phyloP scores from a whole-genome alignment of 2,797 vertebrate species.

The Pantherophis vulpinus region DNA sequence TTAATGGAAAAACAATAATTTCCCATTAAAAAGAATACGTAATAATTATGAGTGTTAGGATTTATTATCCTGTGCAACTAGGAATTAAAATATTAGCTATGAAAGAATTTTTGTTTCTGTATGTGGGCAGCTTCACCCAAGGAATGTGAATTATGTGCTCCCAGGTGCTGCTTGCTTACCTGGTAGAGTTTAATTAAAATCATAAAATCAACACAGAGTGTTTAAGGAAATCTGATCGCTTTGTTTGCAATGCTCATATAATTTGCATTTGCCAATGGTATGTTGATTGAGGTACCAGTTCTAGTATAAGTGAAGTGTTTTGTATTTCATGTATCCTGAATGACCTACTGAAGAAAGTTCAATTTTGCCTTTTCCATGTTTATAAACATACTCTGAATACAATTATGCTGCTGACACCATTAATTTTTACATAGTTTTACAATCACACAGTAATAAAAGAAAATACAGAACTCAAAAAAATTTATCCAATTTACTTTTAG shows the following conservation, averaged over 20 bases:
- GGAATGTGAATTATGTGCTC: background rate
- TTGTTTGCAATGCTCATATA: background rate
- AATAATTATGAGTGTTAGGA: background rate
- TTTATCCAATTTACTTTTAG: background rate
- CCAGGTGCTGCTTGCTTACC: background rate
- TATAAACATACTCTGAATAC: slow-evolving; percentile 42
- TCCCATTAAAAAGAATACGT: background rate
- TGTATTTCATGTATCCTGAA: background rate
- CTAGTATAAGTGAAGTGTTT: background rate
- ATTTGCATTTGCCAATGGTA: background rate
- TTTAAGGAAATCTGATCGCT: background rate
- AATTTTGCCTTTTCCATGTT: slow-evolving; percentile 19
- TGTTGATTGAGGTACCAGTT: background rate
- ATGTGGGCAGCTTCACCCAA: background rate
- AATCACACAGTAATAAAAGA: background rate
- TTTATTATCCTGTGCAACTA: background rate
- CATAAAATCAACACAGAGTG: background rate
- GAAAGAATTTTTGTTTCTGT: background rate
- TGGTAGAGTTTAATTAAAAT: slow-evolving; percentile 5
- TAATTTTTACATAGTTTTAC: background rate
- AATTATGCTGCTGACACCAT: slow-evolving; percentile 44
- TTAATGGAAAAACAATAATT: background rate
- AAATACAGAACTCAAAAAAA: background rate
- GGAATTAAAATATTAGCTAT: background rate
- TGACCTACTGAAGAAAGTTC: background rate